Evolutionary conservation across 2,113 vertebrate species (phyloP).

Genomic region (Thalassoma bifasciatum): DNA sequence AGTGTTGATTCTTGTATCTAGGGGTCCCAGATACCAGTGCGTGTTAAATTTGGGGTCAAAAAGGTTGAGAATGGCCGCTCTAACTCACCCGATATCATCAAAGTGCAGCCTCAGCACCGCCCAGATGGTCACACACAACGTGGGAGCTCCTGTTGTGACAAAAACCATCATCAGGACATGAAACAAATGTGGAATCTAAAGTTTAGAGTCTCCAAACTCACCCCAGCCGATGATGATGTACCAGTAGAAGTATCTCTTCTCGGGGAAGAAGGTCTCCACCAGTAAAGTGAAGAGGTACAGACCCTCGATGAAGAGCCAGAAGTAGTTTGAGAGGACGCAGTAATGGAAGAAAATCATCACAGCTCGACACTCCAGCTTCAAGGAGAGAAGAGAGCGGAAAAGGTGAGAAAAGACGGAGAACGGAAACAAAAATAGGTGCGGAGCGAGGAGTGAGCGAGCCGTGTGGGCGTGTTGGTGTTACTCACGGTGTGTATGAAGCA

Average conservation of each 20-base stretch:
- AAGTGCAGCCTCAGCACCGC: conserved; percentile 92
- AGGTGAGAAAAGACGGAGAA: neutral
- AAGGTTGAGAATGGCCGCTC: no score
- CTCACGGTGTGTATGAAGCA: conserved; percentile 91
- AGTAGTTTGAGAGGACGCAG: conserved; percentile 98
- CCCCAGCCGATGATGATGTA: conserved; percentile 86
- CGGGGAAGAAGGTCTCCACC: conserved; percentile 97
- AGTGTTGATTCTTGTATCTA: no score
- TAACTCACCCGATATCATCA: conserved; percentile 90
- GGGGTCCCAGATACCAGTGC: no score
- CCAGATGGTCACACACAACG: conserved; percentile 94
- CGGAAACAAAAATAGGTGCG: neutral
- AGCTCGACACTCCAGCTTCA: conserved; percentile 92
- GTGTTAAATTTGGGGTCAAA: no score
- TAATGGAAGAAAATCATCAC: conserved; percentile 99
- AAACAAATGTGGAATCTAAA: no score
- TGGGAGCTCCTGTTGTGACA: conserved; percentile 87
- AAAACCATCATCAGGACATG: neutral
- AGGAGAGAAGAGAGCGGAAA: neutral
- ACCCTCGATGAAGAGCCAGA: conserved; percentile 98
- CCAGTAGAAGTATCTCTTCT: conserved; percentile 98
- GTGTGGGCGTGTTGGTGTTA: neutral
- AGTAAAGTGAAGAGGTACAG: conserved; percentile 95
- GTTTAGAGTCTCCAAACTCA: no score
- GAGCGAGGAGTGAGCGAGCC: neutral